Percentiles rank a stretch among this genome's conserved stretches.
Conservation (phyloP, 1,140 invertebrate genomes). For the Caenorhabditis latens region DNA sequence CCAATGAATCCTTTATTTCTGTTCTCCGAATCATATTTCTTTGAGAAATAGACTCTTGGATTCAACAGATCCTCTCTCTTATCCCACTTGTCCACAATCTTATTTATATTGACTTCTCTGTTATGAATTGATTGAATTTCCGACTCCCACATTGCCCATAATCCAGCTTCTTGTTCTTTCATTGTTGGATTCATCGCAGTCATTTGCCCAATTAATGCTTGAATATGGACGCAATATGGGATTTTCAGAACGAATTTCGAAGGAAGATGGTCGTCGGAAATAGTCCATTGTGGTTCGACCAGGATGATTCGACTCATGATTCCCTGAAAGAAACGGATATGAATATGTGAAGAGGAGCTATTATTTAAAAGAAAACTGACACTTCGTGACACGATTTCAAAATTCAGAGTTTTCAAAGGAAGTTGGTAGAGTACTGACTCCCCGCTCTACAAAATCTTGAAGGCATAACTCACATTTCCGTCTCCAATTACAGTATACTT, state of each 20-base stretch:
- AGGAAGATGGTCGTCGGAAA: neutral
- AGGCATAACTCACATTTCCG: neutral
- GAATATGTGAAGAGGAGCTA: neutral
- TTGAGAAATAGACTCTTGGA: neutral
- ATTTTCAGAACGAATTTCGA: constrained; percentile 54
- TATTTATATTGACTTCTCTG: constrained; percentile 28
- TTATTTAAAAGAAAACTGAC: no score
- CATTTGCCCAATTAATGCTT: constrained; percentile 20
- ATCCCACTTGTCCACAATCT: constrained; percentile 17
- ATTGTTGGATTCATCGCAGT: neutral
- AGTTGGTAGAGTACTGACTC: no score
- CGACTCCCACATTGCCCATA: neutral
- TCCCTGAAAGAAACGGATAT: neutral
- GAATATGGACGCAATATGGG: neutral
- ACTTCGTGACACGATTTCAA: no score
- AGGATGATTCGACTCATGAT: constrained; percentile 34
- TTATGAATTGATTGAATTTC: constrained; percentile 8
- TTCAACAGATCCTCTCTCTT: neutral
- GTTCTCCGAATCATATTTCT: neutral
- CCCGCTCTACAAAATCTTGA: no score
- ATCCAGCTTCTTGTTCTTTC: neutral
- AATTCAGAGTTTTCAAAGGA: no score
- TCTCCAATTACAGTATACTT: constrained; percentile 43
- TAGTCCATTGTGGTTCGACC: constrained; percentile 27
- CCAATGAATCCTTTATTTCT: constrained; percentile 24